Base-by-base conservation (phyloP, 2,888 invertebrate genomes). In the Tryphoninae sp. region DNA sequence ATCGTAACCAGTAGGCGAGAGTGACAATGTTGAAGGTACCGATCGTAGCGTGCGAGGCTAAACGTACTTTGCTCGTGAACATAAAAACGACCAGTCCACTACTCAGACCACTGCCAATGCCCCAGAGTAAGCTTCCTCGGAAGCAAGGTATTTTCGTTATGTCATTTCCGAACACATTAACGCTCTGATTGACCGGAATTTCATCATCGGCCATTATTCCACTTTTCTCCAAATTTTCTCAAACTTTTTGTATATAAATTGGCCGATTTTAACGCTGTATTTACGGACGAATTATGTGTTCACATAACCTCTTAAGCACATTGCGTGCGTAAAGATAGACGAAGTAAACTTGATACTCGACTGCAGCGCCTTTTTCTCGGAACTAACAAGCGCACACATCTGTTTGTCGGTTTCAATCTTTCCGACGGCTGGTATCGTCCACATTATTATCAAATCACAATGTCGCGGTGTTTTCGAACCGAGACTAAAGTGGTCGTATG, bases 91-190 rank as follows among this genome's bases (percentile, higher is more conserved):
- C 92, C 76, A 96, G 88, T 11, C 96, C 97, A 81, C 93, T 90
- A 2, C 93, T 95, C 26, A 97, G 87, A 67, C 97, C 97, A 61
- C 95, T 93, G 69, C 94, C 92, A 71, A 96, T 94, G 9, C 97
- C 96, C 91, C 95, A 95, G 0, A 97, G 89, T 88, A 96, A 95
- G 89, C 96, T 96, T 87, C 94, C 95, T 82, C 96, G 94, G 90
- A 96, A 97, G 91, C 97, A 97, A 0, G 96, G 96, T 80, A 97
- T 95, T 92, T 95, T 94, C 0, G 95, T 92, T 23, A 96, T 90
- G 91, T 96, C 95, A 85, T 95, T 93, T 9, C 96, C 96, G 90
- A 96, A 96, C 68, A 96, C 86, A 11, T 93, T 89, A 6, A 95
- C 84, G 45, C 94, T 92, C 95, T 22, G 55, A 45, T 77, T 33